Percentiles rank a stretch among this genome's conserved stretches.
Conservation (phyloP, 2,797 vertebrate species). For the Anolis apletophallus region DNA sequence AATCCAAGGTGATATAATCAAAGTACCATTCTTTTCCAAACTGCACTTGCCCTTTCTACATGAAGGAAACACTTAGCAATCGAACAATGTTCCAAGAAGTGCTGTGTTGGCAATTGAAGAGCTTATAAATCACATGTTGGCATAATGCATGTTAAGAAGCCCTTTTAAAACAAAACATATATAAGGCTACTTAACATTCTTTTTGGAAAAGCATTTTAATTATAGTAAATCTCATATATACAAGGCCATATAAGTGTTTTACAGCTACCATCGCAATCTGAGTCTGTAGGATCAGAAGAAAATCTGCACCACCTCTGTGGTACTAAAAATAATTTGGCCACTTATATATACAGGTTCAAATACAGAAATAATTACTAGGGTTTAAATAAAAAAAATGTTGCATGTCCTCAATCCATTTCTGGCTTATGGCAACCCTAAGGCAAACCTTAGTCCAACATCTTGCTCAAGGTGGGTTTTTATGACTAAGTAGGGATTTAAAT, state of each 20-base stretch:
- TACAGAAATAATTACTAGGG: neutral
- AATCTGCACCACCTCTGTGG: neutral
- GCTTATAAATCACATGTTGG: neutral
- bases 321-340: neutral
- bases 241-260: neutral
- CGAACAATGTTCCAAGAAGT: neutral
- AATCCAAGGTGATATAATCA: neutral
- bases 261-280: no score
- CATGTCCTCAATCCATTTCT: no score
- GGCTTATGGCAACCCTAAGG: no score
- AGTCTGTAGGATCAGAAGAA: neutral
- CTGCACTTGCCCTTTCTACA: neutral
- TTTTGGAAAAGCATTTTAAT: neutral
- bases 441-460: no score
- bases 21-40: neutral
- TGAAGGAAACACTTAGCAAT: neutral
- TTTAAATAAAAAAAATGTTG: no score
- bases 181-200: neutral
- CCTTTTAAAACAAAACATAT: neutral
- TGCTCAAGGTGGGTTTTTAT: no score
- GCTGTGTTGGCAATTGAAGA: neutral
- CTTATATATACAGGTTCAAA: neutral
- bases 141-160: neutral
- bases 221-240: neutral
- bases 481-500: no score